Evolutionary conservation across 64 coral and sea anemone species (phyloP), one percentile per base, ranked within the genome.

Genomic region (Stichodactyla helianthus): DNA sequence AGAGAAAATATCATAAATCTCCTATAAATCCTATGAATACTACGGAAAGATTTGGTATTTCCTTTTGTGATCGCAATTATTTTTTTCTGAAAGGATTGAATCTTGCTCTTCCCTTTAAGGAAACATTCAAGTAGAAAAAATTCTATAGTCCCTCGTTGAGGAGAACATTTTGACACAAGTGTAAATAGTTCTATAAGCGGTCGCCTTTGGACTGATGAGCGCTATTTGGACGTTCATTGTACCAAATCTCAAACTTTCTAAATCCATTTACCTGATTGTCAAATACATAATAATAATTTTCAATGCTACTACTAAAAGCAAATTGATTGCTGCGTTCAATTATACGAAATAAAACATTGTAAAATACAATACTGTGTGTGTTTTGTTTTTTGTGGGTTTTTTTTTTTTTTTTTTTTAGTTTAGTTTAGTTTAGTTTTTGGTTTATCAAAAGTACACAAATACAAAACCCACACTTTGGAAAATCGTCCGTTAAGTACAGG

Each of bases 221-320:
- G 68, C 68, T 74, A 74, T 74, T 74, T 74, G 68, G 25, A 74
- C 68, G 4, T 74, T 74, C 23, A 74, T 74, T 74, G 68, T 74
- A 74, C 68, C 27, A 74, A 74, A 27, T 74, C 68, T 74, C 68
- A 74, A 74, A 74, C 23, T 74, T 74, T 74, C 68, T 74, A 74
- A 74, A 74, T 19, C 68, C 68, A 74, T 74, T 74, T 74, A 74
- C 19, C 22, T 74, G 68, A 74, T 74, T 74, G 68, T 74, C 68
- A 74, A 74, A 9, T 74, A 74, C 59, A 65, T 10, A 31, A 74
- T n/a, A 74, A 74, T 74, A 25, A 35, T 74, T 31, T 74, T 23
- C 68, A 74, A 27, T 74, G 68, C 68, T 5, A 23, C 68, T 27
- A 31, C n/a, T 26, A 31, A 68, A 74, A 74, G 68, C 25, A 25